Percentiles rank a stretch among this genome's conserved stretches.
Conservation (phyloP, 2,888 invertebrate genomes). For the Melanostoma mellinum region DNA sequence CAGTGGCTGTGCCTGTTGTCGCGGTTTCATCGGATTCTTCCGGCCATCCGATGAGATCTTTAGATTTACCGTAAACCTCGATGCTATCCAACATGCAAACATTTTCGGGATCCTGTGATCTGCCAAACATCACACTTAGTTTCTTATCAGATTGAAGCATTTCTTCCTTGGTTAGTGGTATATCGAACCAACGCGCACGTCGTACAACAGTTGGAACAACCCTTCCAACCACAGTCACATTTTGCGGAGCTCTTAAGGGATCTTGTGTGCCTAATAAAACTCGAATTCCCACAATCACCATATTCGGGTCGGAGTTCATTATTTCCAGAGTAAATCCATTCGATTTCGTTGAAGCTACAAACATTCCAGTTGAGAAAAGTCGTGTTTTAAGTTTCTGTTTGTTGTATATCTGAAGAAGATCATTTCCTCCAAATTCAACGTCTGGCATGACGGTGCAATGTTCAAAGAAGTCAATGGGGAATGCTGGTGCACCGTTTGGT, state of each 20-base stretch:
- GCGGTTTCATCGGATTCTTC: constrained; percentile 93
- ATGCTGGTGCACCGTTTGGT: constrained; percentile 84
- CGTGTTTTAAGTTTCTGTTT: constrained; percentile 96
- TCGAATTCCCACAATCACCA: constrained; percentile 94
- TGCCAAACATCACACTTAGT: constrained; percentile 91
- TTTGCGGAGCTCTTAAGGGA: constrained; percentile 79
- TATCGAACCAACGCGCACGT: constrained; percentile 96
- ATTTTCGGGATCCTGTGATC: constrained; percentile 92
- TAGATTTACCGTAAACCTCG: constrained; percentile 97
- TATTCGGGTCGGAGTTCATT: constrained; percentile 91
- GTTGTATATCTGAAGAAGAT: constrained; percentile 96
- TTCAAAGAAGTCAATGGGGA: constrained; percentile 98
- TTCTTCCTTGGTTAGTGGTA: constrained; percentile 96
- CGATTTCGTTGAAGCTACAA: constrained; percentile 95
- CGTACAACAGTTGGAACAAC: constrained; percentile 88
- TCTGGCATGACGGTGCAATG: constrained; percentile 95
- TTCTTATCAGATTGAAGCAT: constrained; percentile 96
- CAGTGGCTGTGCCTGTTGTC: constrained; percentile 77
- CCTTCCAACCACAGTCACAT: constrained; percentile 83
- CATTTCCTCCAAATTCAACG: constrained; percentile 97
- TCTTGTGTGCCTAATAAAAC: constrained; percentile 89
- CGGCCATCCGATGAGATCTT: constrained; percentile 98
- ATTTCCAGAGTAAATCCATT: constrained; percentile 95
- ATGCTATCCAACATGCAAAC: constrained; percentile 97
- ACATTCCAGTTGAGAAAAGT: constrained; percentile 87